Conservation (phyloP, 2,888 invertebrate species). For the Adelognathus sp. region DNA sequence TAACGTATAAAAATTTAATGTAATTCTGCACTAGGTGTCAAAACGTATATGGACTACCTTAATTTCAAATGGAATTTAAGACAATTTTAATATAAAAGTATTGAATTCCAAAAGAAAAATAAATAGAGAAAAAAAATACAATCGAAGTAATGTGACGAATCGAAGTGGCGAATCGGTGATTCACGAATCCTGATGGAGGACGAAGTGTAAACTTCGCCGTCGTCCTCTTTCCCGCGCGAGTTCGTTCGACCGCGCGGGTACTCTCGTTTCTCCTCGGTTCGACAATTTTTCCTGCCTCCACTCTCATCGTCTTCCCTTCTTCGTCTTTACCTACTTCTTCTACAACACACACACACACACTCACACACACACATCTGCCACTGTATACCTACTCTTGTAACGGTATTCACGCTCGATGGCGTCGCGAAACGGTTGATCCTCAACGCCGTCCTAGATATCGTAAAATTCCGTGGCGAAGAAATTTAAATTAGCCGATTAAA, state of each 20-base stretch:
- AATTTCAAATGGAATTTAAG: too few species aligned
- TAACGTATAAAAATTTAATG: too few species aligned
- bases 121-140: not conserved
- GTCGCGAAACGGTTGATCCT: constrained; percentile 25
- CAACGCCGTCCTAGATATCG: constrained; percentile 2
- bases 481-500: not conserved
- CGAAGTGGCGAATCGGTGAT: not conserved
- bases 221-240: not conserved
- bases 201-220: not conserved
- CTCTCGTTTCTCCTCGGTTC: constrained; percentile 29
- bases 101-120: too few species aligned
- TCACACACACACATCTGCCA: not conserved
- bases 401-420: constrained; percentile 54
- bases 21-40: too few species aligned
- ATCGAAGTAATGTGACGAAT: not conserved
- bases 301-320: not conserved
- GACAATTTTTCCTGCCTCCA: constrained; percentile 10
- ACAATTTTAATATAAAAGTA: too few species aligned
- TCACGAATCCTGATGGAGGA: not conserved
- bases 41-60: too few species aligned
- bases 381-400: constrained; percentile 18
- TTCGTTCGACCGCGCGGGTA: not conserved
- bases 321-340: not conserved
- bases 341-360: not conserved
- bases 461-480: not conserved